Evolutionary conservation across 2,888 invertebrate species (phyloP).

Genomic region (Dilophus febrilis): DNA sequence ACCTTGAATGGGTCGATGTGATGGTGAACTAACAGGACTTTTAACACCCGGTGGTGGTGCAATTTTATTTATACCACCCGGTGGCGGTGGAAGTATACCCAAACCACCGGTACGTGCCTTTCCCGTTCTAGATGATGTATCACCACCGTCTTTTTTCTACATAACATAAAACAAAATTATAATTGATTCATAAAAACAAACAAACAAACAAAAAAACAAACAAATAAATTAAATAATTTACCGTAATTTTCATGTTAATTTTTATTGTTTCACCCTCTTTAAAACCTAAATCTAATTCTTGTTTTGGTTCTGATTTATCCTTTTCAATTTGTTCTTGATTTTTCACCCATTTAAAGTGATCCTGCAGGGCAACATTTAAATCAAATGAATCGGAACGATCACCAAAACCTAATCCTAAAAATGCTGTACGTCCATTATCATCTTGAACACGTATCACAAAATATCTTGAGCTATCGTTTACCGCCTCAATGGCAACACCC

Average conservation of each 20-base stretch:
- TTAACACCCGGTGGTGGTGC: conserved; percentile 60
- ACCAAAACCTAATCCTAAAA: conserved; percentile 93
- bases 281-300: conserved; percentile 85
- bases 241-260: conserved; percentile 94
- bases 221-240: conserved; percentile 30
- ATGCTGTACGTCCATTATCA: conserved; percentile 81
- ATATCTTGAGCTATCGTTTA: conserved; percentile 93
- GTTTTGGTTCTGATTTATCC: conserved; percentile 58
- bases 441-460: conserved; percentile 92
- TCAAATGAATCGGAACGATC: conserved; percentile 98
- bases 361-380: conserved; percentile 93
- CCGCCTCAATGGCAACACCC: conserved; percentile 84
- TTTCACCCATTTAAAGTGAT: conserved; percentile 91
- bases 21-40: conserved; percentile 45
- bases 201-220: conserved; percentile 11
- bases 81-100: conserved; percentile 69
- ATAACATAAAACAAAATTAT: conserved; percentile 10
- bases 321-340: conserved; percentile 65
- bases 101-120: conserved; percentile 37
- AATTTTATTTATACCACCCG: conserved; percentile 49
- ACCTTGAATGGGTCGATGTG: conserved; percentile 16
- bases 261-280: conserved; percentile 99
- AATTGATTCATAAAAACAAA: background rate
- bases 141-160: conserved; percentile 78
- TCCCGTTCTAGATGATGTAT: conserved; percentile 33